Percentiles rank a stretch among this genome's conserved stretches.
Evolutionary conservation across 2,113 vertebrate genomes (phyloP).

Genomic region (Menidia beryllina): DNA sequence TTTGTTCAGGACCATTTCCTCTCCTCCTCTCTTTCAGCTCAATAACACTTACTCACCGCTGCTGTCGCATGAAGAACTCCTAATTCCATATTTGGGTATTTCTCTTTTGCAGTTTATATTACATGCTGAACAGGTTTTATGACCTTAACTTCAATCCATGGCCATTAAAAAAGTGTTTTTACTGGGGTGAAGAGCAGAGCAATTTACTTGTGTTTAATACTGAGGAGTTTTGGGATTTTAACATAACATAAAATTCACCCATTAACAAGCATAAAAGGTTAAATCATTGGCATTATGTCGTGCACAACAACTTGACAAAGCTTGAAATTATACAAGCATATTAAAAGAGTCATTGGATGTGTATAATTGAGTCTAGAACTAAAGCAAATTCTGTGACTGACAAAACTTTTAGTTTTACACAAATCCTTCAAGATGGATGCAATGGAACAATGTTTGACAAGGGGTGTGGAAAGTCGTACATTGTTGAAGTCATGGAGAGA

Average conservation of each 20-base stretch:
- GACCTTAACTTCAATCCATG: constrained; percentile 7
- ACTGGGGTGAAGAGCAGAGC: constrained; percentile 2
- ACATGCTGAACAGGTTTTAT: constrained; percentile 25
- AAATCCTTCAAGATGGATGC: constrained; percentile 40
- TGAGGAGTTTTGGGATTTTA: constrained; percentile 13
- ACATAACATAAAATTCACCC: constrained; percentile 8
- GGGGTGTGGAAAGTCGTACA: background rate
- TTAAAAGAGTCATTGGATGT: constrained; percentile 22
- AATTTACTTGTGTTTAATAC: constrained; percentile 23
- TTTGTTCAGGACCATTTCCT: constrained; percentile 64
- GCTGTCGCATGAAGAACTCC: constrained; percentile 27
- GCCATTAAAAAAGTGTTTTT: constrained; percentile 11
- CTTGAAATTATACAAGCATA: constrained; percentile 30
- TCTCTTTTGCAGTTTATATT: constrained; percentile 12
- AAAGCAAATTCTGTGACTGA: constrained; percentile 10
- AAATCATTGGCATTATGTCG: constrained; percentile 10
- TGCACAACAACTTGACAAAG: constrained; percentile 3
- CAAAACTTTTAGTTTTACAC: constrained; percentile 30
- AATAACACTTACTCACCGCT: constrained; percentile 36
- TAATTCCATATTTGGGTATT: constrained; percentile 10
- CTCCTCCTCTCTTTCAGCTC: constrained; percentile 37
- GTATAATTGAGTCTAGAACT: constrained; percentile 50
- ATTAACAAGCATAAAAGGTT: constrained; percentile 17
- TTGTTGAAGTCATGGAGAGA: background rate
- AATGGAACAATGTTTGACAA: constrained; percentile 13